Evolutionary conservation across 2,797 vertebrate species (phyloP), one percentile per base, ranked within the genome.

Genomic region (Florisuga fusca): DNA sequence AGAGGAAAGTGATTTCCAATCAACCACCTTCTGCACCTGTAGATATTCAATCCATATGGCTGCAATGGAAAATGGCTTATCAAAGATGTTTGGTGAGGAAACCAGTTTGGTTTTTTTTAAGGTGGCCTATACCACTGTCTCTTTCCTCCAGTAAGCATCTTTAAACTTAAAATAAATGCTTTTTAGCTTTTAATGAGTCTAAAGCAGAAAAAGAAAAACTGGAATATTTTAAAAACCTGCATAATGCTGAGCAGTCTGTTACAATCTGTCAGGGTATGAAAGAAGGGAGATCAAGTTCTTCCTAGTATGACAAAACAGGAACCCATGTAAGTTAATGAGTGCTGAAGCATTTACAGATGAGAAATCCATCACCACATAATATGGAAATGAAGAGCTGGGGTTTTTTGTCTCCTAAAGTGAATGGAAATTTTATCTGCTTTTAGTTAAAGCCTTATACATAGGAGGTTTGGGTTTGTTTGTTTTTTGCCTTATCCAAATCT

Each of bases 311-410:
- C n/a, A 53, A 7, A 77, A 48, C 10, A 73, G 59, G 20, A 82
- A 66, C 3, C 5, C 13, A 9, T 21, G 8, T 41, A 64, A 45
- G 23, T 48, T 87, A 78, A n/a, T 6, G 2, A 8, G 5, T 66
- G 27, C 33, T 76, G 33, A 15, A 73, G 25, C n/a, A 69, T 46
- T 75, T 74, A 82, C 22, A 58, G 23, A 34, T 21, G 41, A 89
- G 15, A 87, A 87, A 87, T 57, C 13, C 63, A 6, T 43, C n/a
- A 38, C 43, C 20, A 33, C 7, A 34, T 4, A 22, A 34, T 17
- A 87, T 2, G 7, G 1, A 76, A 78, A 68, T 12, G 10, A 29
- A 73, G 34, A 0, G 1, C 2, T 8, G 48, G n/a, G 31, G 5
- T 50, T 27, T 45, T 75, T 73, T 53, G 9, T 62, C n/a, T 46